These are phyloP conservation scores for Phrynocephalus vlangalii DNA, from an alignment of 2,797 vertebrate genomes.

Conservation along the genomic window DNA sequence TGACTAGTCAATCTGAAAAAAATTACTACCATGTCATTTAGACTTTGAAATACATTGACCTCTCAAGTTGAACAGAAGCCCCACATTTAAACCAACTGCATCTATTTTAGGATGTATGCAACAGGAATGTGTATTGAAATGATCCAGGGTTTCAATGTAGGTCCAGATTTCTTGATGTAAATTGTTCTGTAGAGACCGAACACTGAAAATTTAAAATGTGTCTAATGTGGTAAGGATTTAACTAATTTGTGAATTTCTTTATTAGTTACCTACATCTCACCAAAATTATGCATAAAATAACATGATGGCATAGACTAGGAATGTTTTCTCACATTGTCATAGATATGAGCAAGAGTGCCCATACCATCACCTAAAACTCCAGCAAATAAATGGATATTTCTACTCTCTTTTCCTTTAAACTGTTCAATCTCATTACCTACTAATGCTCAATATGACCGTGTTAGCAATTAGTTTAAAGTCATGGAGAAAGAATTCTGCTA, in stretches of 20 bases:
- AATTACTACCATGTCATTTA: conserved; percentile 26
- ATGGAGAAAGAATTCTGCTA: conserved; percentile 29
- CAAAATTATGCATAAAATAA: background rate
- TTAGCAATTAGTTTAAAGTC: conserved; percentile 37
- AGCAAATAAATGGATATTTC: background rate
- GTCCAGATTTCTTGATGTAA: conserved; percentile 47
- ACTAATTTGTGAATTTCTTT: background rate
- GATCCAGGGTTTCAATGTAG: conserved; percentile 65
- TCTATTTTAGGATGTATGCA: conserved; percentile 31
- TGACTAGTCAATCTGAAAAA: background rate
- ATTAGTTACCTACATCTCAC: background rate
- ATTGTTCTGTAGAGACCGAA: conserved; percentile 12
- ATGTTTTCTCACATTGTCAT: conserved; percentile 2
- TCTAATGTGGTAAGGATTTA: conserved; percentile 30
- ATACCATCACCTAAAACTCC: background rate
- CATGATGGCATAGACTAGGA: background rate
- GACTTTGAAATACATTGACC: conserved; percentile 20
- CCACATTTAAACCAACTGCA: conserved; percentile 46
- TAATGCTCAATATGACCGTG: conserved; percentile 24
- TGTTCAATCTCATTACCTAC: background rate
- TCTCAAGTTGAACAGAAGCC: conserved; percentile 36
- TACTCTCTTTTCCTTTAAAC: conserved; percentile 14
- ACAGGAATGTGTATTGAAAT: conserved; percentile 44
- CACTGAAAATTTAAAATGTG: conserved; percentile 32
- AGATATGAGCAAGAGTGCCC: background rate